Evolutionary conservation across 1,140 invertebrate genomes (phyloP).

Genomic region (Drosophila mayri): DNA sequence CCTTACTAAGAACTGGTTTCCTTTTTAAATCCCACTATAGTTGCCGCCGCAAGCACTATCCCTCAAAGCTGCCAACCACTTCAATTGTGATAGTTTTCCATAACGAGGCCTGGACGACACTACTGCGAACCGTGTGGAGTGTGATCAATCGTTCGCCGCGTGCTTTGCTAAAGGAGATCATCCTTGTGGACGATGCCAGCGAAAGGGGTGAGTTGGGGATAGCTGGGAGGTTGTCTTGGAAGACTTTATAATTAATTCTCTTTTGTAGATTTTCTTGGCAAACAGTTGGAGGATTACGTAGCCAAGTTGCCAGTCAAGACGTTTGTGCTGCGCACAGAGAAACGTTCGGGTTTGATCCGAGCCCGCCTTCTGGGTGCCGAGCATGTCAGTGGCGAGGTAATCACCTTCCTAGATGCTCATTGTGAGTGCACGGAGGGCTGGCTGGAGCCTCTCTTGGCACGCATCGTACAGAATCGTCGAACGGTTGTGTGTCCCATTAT

Average conservation of each 20-base stretch:
- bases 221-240: constrained; percentile 84
- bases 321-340: constrained; percentile 92
- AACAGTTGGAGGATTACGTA: constrained; percentile 96
- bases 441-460: constrained; percentile 95
- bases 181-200: constrained; percentile 98
- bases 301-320: constrained; percentile 93
- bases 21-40: constrained; percentile 85
- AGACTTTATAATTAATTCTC: background rate
- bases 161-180: constrained; percentile 95
- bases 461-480: constrained; percentile 96
- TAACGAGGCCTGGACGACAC: constrained; percentile 98
- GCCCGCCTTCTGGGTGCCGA: constrained; percentile 96
- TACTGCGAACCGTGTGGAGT: constrained; percentile 97
- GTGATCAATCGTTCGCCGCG: constrained; percentile 96
- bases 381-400: constrained; percentile 96
- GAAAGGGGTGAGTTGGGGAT: constrained; percentile 88
- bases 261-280: constrained; percentile 91
- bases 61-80: constrained; percentile 92
- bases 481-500: constrained; percentile 99
- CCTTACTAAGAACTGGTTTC: constrained; percentile 1
- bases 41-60: constrained; percentile 92
- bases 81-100: constrained; percentile 99
- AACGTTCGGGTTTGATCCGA: constrained; percentile 96
- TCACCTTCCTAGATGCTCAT: constrained; percentile 98
- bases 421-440: constrained; percentile 98